These are phyloP conservation scores for Sisyra terminalis DNA, from an alignment of 2,888 invertebrate species.

Conservation along the genomic window DNA sequence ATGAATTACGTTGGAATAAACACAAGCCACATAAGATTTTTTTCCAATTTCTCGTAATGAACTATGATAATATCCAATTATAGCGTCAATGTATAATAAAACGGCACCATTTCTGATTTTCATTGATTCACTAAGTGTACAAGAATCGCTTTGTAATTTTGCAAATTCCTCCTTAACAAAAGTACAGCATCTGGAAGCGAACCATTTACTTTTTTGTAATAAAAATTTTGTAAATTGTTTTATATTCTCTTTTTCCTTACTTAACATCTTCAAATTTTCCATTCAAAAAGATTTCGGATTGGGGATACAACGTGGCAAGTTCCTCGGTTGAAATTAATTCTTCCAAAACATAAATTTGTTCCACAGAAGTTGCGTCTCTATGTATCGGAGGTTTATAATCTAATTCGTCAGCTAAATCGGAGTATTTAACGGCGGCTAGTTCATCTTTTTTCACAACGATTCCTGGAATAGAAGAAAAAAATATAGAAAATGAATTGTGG, in stretches of 20 bases:
- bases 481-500: too few species aligned
- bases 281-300: conserved; percentile 14
- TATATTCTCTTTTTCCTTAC: conserved; percentile 12
- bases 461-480: conserved; percentile 4
- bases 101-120: conserved; percentile 16
- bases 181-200: conserved; percentile 2
- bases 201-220: conserved; percentile 15
- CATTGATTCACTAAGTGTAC: not conserved
- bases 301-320: conserved; percentile 20
- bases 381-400: conserved; percentile 35
- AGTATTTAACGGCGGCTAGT: conserved; percentile 22
- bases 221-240: conserved; percentile 11
- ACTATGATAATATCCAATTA: conserved; percentile 18
- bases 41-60: conserved; percentile 16
- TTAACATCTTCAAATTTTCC: conserved; percentile 12
- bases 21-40: conserved; percentile 19
- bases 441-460: conserved; percentile 22
- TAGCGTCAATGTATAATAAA: conserved; percentile 21
- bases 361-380: conserved; percentile 26
- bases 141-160: conserved; percentile 13
- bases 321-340: conserved; percentile 28
- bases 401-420: conserved; percentile 18
- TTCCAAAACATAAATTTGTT: conserved; percentile 31
- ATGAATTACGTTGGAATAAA: conserved; percentile 19
- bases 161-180: conserved; percentile 11